phyloP scores from a whole-genome alignment of 2,113 vertebrate species.

The Corythornis madagascariensis region DNA sequence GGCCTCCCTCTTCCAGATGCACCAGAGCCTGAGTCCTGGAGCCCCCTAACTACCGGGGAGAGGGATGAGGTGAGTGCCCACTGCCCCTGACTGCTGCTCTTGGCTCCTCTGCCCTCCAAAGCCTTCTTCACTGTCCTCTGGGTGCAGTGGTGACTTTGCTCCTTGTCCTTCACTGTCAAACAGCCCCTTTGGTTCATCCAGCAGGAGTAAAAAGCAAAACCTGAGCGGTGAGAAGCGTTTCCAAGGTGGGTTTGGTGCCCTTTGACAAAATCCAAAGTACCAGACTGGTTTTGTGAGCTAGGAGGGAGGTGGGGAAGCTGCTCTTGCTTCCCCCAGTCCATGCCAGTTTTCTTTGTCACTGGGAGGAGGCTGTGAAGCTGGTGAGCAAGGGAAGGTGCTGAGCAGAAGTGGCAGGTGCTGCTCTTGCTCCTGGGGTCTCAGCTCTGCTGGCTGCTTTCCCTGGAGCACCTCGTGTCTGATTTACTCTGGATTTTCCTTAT shows the following conservation, averaged over 20 bases:
- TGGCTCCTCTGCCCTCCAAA: background rate
- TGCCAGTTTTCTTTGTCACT: background rate
- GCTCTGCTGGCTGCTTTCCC: rapidly evolving
- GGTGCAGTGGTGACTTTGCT: rapidly evolving
- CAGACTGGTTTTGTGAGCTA: rapidly evolving
- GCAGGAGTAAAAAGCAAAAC: background rate
- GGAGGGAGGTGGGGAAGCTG: background rate
- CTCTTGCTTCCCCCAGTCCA: rapidly evolving
- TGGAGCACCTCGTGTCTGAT: rapidly evolving
- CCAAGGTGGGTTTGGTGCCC: background rate
- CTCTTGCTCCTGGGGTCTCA: rapidly evolving
- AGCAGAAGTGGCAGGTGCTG: background rate
- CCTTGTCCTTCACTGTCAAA: rapidly evolving
- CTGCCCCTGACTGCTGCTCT: rapidly evolving
- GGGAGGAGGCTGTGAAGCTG: rapidly evolving
- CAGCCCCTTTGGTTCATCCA: background rate
- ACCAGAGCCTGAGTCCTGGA: too few relatives aligned
- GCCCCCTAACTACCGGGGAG: background rate
- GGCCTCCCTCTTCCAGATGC: too few relatives aligned
- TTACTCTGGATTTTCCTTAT: rapidly evolving
- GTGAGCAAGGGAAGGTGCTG: rapidly evolving
- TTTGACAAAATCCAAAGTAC: background rate
- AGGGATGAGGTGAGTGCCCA: rapidly evolving
- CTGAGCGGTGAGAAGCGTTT: background rate
- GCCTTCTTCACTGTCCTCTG: rapidly evolving